Conservation (phyloP, 1,140 invertebrate species). For the Ectropis grisescens region DNA sequence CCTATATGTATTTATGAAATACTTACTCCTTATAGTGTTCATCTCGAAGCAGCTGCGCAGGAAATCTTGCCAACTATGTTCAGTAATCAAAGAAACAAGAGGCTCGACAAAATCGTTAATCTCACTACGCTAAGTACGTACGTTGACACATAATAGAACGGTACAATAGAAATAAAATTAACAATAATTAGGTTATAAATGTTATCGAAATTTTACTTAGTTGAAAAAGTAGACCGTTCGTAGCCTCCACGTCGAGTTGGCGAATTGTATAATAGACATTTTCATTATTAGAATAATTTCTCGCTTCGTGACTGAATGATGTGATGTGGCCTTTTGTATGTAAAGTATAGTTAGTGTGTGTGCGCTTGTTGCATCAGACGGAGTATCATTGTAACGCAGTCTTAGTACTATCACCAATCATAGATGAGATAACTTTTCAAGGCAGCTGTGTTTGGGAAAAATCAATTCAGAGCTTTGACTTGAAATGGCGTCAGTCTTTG, state of each 20-base stretch:
- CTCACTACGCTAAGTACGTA: conserved; percentile 25
- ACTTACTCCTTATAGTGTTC: conserved; percentile 20
- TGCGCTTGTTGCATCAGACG: conserved; percentile 57
- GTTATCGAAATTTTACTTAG: conserved; percentile 23
- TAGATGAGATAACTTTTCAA: no score
- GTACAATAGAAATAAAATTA: conserved; percentile 40
- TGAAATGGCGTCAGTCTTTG: no score
- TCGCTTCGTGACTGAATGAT: conserved; percentile 68
- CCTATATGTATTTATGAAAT: no score
- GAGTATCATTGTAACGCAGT: no score
- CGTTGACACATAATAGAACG: conserved; percentile 35
- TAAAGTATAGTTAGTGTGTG: conserved; percentile 44
- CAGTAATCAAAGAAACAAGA: conserved; percentile 23
- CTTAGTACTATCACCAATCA: no score
- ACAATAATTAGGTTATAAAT: conserved; percentile 46
- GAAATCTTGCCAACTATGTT: conserved; percentile 33
- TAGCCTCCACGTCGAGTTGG: conserved; percentile 14
- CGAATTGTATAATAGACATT: conserved; percentile 28
- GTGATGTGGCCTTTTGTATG: conserved; percentile 68
- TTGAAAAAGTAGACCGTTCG: conserved; percentile 19
- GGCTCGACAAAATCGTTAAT: conserved; percentile 26
- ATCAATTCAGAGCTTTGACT: no score
- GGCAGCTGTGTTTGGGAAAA: no score
- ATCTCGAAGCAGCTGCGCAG: conserved; percentile 27
- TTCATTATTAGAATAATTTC: conserved; percentile 23